Evolutionary conservation across 2,113 vertebrate genomes (phyloP), one percentile per base, ranked within the genome.

Genomic region (Piliocolobus tephrosceles): DNA sequence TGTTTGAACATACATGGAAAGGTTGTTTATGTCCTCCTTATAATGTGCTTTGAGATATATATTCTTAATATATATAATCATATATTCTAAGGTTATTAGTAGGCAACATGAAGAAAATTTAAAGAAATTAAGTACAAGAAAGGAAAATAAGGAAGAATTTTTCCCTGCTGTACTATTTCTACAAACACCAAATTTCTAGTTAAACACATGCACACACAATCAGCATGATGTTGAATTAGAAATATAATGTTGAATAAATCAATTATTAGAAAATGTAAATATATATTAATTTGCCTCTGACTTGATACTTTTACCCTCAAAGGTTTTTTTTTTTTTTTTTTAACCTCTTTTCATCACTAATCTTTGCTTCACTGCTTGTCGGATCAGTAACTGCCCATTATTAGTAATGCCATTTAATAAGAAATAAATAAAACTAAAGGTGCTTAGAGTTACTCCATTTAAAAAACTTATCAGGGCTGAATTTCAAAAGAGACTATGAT

Each of bases 341-440:
- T 30, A 3, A 45, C 30, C 25, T 55, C 32, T 80, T 88, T 64
- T 79, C 64, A 88, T 95, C 84, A 64, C 10, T 80, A 25, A 70
- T 18, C 35, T n/a, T 90, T 70, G 35, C 32, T 90, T 90, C 0
- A 6, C 35, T 72, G 32, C 32, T 84, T 84, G 1, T 81, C 38
- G 86, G n/a, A 75, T 79, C 35, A 64, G 16, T 22, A 22, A 38
- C 40, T 91, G 30, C 23, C 58, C 30, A 70, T 7, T 58, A 52
- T 43, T n/a, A 84, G 5, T 72, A 66, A 95, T 90, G n/a, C 8
- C 23, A 13, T 88, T 96, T 90, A 40, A 72, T 90, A 81, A 94
- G 38, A 80, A 84, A 84, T 86, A 86, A 86, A 22, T 50, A 91
- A 68, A 87, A 47, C 30, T 22, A 3, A 92, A 95, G 25, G 13